phyloP scores from a whole-genome alignment of 2,113 vertebrate species.

The Daubentonia madagascariensis region DNA sequence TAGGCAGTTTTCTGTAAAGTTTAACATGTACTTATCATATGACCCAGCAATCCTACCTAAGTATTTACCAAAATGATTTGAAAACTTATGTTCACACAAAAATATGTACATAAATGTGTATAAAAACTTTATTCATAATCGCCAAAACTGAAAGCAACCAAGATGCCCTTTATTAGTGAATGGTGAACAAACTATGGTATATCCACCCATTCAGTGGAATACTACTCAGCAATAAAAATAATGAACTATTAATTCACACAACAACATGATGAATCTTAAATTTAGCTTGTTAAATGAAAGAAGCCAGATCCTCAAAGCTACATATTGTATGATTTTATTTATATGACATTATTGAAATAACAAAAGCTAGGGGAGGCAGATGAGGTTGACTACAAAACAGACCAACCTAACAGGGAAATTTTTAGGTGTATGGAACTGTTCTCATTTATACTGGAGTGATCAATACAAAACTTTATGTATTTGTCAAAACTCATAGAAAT shows the following conservation, averaged over 20 bases:
- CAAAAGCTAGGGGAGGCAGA: neutral
- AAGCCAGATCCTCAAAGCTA: neutral
- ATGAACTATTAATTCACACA: neutral
- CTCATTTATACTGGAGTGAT: neutral
- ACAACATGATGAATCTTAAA: neutral
- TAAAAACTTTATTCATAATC: neutral
- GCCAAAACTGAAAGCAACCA: neutral
- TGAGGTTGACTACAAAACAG: neutral
- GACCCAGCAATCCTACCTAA: neutral
- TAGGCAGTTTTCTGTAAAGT: neutral
- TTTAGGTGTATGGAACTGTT: neutral
- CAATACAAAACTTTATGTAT: neutral
- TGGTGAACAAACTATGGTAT: neutral
- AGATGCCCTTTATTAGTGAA: neutral
- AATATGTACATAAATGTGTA: neutral
- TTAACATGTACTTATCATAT: neutral
- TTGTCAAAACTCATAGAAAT: neutral
- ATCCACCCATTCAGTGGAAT: neutral
- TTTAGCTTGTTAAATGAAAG: neutral
- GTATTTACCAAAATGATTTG: neutral
- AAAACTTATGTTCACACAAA: neutral
- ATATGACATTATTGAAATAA: neutral
- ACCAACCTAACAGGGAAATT: neutral
- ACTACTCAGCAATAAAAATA: neutral
- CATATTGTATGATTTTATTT: neutral